Percentiles rank a stretch among this genome's conserved stretches.
phyloP scores from a whole-genome alignment of 2,888 invertebrate genomes.

The Aradus depressus region DNA sequence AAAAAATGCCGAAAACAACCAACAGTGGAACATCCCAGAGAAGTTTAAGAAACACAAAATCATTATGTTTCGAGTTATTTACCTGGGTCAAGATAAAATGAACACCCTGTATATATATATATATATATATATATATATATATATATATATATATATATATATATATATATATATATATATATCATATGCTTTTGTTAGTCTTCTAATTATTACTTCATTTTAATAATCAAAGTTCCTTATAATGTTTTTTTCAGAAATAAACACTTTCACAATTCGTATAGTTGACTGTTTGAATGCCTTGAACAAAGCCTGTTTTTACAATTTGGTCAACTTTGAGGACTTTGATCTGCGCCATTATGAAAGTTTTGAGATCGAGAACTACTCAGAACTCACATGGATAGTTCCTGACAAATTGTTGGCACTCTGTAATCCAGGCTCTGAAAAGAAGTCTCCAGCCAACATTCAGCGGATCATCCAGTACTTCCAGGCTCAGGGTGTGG shows the following conservation, averaged over 20 bases:
- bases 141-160: no score
- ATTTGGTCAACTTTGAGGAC: conserved; percentile 85
- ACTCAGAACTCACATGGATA: conserved; percentile 93
- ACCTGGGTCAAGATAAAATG: no score
- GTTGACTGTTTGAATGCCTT: conserved; percentile 76
- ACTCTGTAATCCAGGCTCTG: conserved; percentile 85
- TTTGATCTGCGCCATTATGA: conserved; percentile 96
- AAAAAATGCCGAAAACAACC: no score
- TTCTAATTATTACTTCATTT: no score
- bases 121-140: no score
- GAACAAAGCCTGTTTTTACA: conserved; percentile 71
- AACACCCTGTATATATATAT: no score
- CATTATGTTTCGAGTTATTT: no score
- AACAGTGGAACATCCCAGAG: no score
- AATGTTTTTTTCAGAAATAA: not conserved
- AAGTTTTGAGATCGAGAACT: conserved; percentile 85
- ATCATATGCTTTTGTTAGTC: no score
- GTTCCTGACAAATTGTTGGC: conserved; percentile 92
- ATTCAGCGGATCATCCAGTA: conserved; percentile 89
- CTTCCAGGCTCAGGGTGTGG: conserved; percentile 72
- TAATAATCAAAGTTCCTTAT: no score
- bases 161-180: no score
- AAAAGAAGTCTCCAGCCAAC: conserved; percentile 54
- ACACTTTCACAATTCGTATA: conserved; percentile 51
- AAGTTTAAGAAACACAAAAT: no score